A percentile compares a stretch with the other conserved stretches of the same genome.
Conservation (phyloP, 2,113 vertebrate species). For the Pungitius pungitius region DNA sequence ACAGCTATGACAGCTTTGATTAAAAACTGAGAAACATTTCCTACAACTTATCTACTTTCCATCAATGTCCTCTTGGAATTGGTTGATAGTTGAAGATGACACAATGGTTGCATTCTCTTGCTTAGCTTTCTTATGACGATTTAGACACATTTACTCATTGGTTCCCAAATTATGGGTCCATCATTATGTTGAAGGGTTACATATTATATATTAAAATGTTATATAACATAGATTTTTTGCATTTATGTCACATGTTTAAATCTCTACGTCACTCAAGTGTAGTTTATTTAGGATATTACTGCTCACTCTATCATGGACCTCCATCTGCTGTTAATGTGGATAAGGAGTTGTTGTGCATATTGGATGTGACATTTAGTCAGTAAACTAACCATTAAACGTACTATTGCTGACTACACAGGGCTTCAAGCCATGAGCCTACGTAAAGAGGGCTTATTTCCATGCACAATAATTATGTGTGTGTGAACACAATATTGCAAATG, state of each 20-base stretch:
- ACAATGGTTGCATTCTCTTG: neutral
- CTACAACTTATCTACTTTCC: neutral
- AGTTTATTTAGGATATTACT: neutral
- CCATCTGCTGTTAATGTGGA: conserved; percentile 46
- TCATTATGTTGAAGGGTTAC: neutral
- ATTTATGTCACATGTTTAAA: neutral
- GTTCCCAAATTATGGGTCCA: neutral
- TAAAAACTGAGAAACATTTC: neutral
- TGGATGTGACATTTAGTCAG: conserved; percentile 27
- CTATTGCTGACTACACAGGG: conserved; percentile 10
- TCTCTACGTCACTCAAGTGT: too few relatives aligned
- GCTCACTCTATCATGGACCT: conserved; percentile 25
- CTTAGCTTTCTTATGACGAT: neutral
- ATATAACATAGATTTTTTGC: too few relatives aligned
- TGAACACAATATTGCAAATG: conserved; percentile 70
- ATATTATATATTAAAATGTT: neutral
- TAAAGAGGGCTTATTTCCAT: conserved; percentile 56
- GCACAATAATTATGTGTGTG: conserved; percentile 57
- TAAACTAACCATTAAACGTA: conserved; percentile 27
- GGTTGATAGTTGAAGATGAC: neutral
- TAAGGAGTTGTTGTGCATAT: neutral
- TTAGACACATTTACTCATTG: neutral
- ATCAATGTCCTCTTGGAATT: neutral
- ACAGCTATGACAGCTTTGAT: neutral
- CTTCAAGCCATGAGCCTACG: conserved; percentile 25